Base-by-base conservation (phyloP, 2,888 invertebrate species). In the Morinoia aosen region DNA sequence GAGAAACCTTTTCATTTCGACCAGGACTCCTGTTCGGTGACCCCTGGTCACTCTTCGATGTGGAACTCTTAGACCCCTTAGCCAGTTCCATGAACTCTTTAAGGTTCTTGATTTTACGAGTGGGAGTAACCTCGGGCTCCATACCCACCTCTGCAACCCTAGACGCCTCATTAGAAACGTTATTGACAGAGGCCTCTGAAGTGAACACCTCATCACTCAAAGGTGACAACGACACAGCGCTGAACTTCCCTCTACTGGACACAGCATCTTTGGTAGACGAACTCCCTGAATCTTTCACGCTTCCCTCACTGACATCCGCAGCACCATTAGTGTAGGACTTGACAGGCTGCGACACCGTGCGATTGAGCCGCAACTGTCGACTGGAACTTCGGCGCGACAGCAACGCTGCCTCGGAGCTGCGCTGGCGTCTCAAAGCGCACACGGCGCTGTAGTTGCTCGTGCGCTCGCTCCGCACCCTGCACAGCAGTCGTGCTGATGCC, bases 341-440 rank as follows among this genome's bases (percentile, higher is more conserved):
- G 91, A n/a, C 64, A 33, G 93, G 94, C 93, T 91, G 88, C 57
- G 91, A 95, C n/a, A 40, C 93, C 19, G 90, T 95, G 91, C 91
- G 40, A 39, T 88, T 94, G 76, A 91, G 64, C 64, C 48, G 91
- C 56, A 95, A 95, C 64, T 96, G 95, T n/a, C 96, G 95, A 88
- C 96, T 95, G 64, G 96, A 96, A 25, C 96, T 96, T 33, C 96
- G 76, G 40, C 96, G 95, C 58, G 95, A 95, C 61, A 96, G 95
- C 58, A 96, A 96, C 58, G 96, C 96, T 48, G 96, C 96, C 90
- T 98, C 98, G 93, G 98, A 98, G 7, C 98, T 98, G 97, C 98
- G 98, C 97, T 98, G 98, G 58, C 99, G 98, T 96, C 99, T 97
- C 96, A 99, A 98, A 11, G 99, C 99, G 97, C 99, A 99, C 7